A percentile compares a stretch with the other conserved stretches of the same genome.
Evolutionary conservation across 2,888 invertebrate species (phyloP).

Genomic region (Agrotis clavis): DNA sequence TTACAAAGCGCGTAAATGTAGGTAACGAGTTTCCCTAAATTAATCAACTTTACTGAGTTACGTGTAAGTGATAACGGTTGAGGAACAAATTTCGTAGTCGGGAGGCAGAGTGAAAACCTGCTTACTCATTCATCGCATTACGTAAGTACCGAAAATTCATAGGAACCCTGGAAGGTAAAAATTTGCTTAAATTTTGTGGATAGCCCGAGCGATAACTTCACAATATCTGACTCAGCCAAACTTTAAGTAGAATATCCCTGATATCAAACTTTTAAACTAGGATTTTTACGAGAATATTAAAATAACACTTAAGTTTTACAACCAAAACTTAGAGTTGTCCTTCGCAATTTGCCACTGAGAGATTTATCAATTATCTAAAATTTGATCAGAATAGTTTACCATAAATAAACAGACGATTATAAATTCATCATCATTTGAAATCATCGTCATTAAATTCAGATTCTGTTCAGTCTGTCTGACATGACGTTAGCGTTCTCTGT

Average conservation of each 20-base stretch:
- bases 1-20: constrained; percentile 39
- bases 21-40: constrained; percentile 54
- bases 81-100: constrained; percentile 45
- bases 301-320: constrained; percentile 29
- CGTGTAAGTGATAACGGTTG: constrained; percentile 54
- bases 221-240: constrained; percentile 25
- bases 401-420: background rate
- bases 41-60: constrained; percentile 55
- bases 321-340: constrained; percentile 29
- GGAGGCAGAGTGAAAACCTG: constrained; percentile 47
- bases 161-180: constrained; percentile 26
- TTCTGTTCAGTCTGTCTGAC: constrained; percentile 22
- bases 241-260: constrained; percentile 33
- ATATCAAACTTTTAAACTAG: constrained; percentile 41
- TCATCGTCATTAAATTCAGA: constrained; percentile 24
- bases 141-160: constrained; percentile 31
- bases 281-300: constrained; percentile 57
- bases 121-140: constrained; percentile 47
- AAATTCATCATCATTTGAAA: constrained; percentile 7
- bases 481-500: constrained; percentile 23
- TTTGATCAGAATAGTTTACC: background rate
- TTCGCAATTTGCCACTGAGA: background rate
- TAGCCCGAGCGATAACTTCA: constrained; percentile 37
- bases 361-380: constrained; percentile 10
- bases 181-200: constrained; percentile 48